Base-by-base conservation (phyloP, 2,797 vertebrate species). In the Cuniculus paca region DNA sequence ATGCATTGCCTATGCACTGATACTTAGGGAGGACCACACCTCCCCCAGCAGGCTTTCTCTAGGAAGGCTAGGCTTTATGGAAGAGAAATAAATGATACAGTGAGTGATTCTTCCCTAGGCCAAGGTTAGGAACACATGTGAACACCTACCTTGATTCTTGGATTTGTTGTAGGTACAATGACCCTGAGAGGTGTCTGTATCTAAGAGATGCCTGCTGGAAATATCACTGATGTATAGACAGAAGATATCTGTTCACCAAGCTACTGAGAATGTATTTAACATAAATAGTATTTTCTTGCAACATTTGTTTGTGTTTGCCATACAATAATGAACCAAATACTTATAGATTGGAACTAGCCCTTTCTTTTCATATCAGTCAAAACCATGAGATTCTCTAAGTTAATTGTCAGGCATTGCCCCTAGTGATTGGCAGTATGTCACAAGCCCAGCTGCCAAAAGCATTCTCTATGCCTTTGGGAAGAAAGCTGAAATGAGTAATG, bases 301-400 rank as follows among this genome's bases (percentile, higher is more conserved):
- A 79, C 82, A 89, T 89, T 22, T 88, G 75, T 91, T 94, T 89
- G 45, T 83, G 39, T 78, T 60, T 91, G 36, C 61, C 42, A n/a
- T 58, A 80, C 19, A 92, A 93, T 92, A 95, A 94, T 84, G 96
- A 96, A 86, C 60, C 81, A 94, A 96, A 95, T 89, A 95, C 88
- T 96, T 96, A 79, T 91, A 79, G 92, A 82, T 42, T 80, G 91
- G 78, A 95, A 94, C 83, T 84, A 91, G 91, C 86, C 90, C 28
- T 91, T 91, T 92, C 56, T 86, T 95, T 96, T 91, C 81, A 65
- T 78, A 65, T 87, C 80, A 83, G 39, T 97, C 95, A 95, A 96
- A 95, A 97, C 50, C 20, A 95, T 93, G 82, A 95, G 77, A 95
- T 94, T 97, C 96, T 93, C 77, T 39, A 87, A 90, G 81, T 86